phyloP scores from a whole-genome alignment of 2,797 vertebrate genomes.

The Aphelocoma californica region DNA sequence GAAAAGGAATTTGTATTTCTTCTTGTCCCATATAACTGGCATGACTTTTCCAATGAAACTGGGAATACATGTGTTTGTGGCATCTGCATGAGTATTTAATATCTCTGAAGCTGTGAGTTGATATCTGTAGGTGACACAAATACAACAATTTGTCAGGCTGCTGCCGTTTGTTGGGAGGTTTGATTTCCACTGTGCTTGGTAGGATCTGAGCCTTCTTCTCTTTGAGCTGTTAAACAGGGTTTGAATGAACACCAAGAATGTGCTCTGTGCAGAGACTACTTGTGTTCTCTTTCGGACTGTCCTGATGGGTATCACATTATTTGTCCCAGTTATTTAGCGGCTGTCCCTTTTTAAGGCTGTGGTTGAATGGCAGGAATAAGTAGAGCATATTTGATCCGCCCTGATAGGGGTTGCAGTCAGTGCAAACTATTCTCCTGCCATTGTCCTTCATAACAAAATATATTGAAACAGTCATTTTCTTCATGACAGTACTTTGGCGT shows the following conservation, averaged over 20 bases:
- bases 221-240: neutral
- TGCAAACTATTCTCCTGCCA: neutral
- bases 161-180: neutral
- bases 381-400: slow-evolving; percentile 41
- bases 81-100: neutral
- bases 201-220: neutral
- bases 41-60: neutral
- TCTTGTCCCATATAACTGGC: neutral
- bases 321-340: neutral
- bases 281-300: neutral
- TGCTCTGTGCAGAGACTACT: neutral
- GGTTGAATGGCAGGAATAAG: slow-evolving; percentile 46
- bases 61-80: neutral
- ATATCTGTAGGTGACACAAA: neutral
- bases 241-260: neutral
- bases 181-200: neutral
- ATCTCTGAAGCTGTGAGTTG: neutral
- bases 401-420: neutral
- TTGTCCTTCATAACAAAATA: neutral
- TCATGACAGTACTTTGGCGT: neutral
- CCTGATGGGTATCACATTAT: neutral
- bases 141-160: neutral
- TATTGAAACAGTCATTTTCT: neutral
- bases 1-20: slow-evolving; percentile 9
- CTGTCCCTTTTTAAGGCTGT: neutral